Evolutionary conservation across 1,140 invertebrate species (phyloP), one percentile per base, ranked within the genome.

Genomic region (Papilio polytes): DNA sequence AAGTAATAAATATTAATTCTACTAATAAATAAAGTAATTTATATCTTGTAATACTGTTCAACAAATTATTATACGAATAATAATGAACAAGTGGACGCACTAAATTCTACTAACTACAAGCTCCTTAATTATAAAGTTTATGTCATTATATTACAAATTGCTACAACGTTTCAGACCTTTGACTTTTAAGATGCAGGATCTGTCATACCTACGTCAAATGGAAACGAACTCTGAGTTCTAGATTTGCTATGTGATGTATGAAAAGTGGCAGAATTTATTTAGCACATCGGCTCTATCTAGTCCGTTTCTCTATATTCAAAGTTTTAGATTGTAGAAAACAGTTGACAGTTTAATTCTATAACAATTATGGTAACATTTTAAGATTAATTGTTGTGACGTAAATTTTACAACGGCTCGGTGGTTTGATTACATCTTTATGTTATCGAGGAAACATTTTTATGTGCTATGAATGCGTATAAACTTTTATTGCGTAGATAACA

Each of bases 1-100:
- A 20, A 56, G 53, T 56, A 20, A 46, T 44, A 46, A 74, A n/a
- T 41, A 44, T 9, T 44, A 74, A 20, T 74, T 74, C 10, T 20
- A 20, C 44, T 74, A 74, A 74, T 74, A 74, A 74, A 74, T 74
- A n/a, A 74, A 74, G 31, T 73, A 44, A 73, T 73, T 73, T 73
- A 73, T 73, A 20, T 44, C 72, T 73, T 41, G 31, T 73, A 73
- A 73, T 44, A 48, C 20, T 48, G 44, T 36, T 74, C 73, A 22
- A 74, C n/a, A 46, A 74, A 74, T 46, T 73, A 74, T 74, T n/a
- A 48, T 44, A 74, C 44, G 73, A 48, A 74, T 74, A 74, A 74
- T 74, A 74, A 74, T 74, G 20, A 51, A 22, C 44, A 44, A 74
- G 41, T 48, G 18, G 74, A 20, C n/a, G 74, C 20, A 48, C 74